A percentile compares a stretch with the other conserved stretches of the same genome.
Evolutionary conservation across 2,797 vertebrate genomes (phyloP).

Genomic region (Dryobates pubescens): DNA sequence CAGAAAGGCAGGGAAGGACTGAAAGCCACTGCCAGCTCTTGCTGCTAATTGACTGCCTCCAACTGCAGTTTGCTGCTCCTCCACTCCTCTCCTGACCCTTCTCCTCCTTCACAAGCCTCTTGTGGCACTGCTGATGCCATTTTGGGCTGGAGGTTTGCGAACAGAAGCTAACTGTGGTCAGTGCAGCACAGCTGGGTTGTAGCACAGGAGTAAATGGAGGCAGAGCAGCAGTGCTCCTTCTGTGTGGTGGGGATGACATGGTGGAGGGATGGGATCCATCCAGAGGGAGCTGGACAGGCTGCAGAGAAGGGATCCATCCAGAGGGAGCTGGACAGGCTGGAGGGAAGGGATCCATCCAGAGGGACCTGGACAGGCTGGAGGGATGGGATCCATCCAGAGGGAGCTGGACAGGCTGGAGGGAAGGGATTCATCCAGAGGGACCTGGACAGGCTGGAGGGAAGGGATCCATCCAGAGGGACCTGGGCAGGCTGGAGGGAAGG

Average conservation of each 20-base stretch:
- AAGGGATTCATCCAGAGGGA: too few relatives aligned
- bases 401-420: too few relatives aligned
- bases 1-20: background rate
- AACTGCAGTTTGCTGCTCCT: background rate
- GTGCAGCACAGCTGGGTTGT: background rate
- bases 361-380: too few relatives aligned
- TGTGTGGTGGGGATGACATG: background rate
- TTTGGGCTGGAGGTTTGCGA: background rate
- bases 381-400: too few relatives aligned
- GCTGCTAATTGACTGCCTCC: background rate
- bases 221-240: background rate
- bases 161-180: background rate
- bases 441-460: too few relatives aligned
- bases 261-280: too few relatives aligned
- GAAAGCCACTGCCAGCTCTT: background rate
- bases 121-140: accelerated
- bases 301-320: too few relatives aligned
- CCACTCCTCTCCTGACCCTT: background rate
- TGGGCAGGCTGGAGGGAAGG: too few relatives aligned
- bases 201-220: background rate
- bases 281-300: too few relatives aligned
- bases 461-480: too few relatives aligned
- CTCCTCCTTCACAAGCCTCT: background rate
- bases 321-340: too few relatives aligned
- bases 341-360: too few relatives aligned